Conservation (phyloP, 1,140 invertebrate species). For the Protaetia brevitarsis region DNA sequence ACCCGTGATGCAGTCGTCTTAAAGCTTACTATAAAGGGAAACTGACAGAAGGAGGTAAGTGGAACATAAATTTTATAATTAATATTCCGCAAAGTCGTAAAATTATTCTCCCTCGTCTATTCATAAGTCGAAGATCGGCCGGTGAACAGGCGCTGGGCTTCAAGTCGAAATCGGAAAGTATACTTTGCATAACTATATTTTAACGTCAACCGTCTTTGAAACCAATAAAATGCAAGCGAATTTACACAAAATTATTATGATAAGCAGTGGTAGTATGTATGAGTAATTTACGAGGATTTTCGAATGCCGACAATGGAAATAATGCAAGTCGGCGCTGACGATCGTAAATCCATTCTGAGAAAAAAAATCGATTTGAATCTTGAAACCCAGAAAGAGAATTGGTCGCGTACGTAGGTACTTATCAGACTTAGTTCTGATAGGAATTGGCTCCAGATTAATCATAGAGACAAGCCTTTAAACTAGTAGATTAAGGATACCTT, state of each 20-base stretch:
- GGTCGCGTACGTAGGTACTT: too few species aligned
- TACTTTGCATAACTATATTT: too few species aligned
- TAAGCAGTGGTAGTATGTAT: constrained; percentile 1
- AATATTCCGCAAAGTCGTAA: constrained; percentile 24
- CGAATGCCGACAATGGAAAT: constrained; percentile 2
- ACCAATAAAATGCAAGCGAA: constrained; percentile 11
- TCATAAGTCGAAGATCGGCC: background rate
- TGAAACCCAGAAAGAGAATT: too few species aligned
- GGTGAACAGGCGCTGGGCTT: background rate
- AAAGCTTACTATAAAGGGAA: too few species aligned
- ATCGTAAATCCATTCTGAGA: constrained; percentile 2
- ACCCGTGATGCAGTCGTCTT: too few species aligned
- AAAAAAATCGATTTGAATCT: too few species aligned
- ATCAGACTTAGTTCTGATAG: too few species aligned
- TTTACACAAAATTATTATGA: constrained; percentile 21
- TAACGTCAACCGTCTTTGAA: constrained; percentile 4
- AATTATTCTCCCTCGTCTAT: background rate
- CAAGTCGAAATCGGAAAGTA: background rate
- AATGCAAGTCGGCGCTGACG: background rate
- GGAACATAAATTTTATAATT: constrained; percentile 17
- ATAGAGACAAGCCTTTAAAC: too few species aligned
- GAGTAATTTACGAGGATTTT: constrained; percentile 22
- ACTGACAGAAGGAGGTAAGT: too few species aligned
- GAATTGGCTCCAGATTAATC: too few species aligned
- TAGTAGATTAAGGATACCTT: too few species aligned